Percentiles rank a stretch among this genome's conserved stretches.
Evolutionary conservation across 2,797 vertebrate species (phyloP).

Genomic region (Poecilia velifera): DNA sequence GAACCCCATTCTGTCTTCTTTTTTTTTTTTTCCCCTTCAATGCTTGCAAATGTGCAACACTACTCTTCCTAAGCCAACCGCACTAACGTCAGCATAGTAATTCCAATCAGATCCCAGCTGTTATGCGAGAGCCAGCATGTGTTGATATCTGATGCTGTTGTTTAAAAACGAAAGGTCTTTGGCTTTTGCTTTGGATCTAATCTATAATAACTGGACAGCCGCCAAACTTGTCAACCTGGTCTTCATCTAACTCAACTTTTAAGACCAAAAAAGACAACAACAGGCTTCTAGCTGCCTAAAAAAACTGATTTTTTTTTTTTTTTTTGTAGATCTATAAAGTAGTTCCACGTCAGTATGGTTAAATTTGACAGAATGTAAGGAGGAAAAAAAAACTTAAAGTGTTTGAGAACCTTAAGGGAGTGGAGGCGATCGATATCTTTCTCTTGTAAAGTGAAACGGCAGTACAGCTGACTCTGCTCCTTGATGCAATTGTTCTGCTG

Average conservation of each 20-base stretch:
- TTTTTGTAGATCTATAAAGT: conserved; percentile 22
- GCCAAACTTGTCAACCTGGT: background rate
- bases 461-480: conserved; percentile 25
- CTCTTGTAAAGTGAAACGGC: conserved; percentile 24
- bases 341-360: conserved; percentile 33
- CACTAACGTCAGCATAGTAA: conserved; percentile 43
- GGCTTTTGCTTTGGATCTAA: conserved; percentile 52
- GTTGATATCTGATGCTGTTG: conserved; percentile 41
- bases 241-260: too few relatives aligned
- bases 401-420: conserved; percentile 51
- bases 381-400: conserved; percentile 24
- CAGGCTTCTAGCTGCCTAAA: background rate
- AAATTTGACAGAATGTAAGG: conserved; percentile 44
- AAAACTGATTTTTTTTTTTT: background rate
- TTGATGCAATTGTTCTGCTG: conserved; percentile 19
- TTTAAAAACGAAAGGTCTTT: conserved; percentile 39
- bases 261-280: background rate
- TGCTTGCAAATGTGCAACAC: conserved; percentile 43
- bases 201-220: conserved; percentile 36
- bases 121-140: conserved; percentile 36
- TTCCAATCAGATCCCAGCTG: conserved; percentile 57
- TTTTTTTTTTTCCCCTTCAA: background rate
- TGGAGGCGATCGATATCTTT: conserved; percentile 32
- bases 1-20: conserved; percentile 43
- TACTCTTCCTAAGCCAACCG: conserved; percentile 35